Conservation (phyloP, 2,797 vertebrate genomes). For the Anguilla obscura region DNA sequence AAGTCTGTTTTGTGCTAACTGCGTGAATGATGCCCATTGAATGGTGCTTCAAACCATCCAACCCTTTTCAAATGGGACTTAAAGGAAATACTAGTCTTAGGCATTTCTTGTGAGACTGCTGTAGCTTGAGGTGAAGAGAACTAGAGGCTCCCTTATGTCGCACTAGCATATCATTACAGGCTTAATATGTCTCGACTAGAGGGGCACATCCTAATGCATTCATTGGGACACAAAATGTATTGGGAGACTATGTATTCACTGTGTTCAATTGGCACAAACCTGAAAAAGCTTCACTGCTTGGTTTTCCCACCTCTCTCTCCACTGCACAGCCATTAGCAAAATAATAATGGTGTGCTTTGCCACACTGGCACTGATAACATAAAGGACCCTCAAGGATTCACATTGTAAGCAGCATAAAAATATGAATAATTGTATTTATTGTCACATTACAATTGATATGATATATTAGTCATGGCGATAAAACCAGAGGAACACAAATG, state of each 20-base stretch:
- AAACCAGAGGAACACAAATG: not conserved
- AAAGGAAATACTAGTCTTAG: not conserved
- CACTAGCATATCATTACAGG: not conserved
- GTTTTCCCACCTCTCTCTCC: too few relatives aligned
- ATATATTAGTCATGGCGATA: not conserved
- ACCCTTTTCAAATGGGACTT: not conserved
- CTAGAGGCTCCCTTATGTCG: not conserved
- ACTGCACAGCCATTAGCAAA: not conserved
- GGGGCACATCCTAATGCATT: not conserved
- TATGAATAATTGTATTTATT: not conserved
- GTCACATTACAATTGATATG: not conserved
- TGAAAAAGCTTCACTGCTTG: not conserved
- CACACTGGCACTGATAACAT: not conserved
- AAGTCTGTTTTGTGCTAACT: not conserved
- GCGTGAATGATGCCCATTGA: not conserved
- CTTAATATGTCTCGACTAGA: not conserved
- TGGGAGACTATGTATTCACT: not conserved
- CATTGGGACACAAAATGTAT: not conserved
- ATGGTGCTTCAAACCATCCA: not conserved
- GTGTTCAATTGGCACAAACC: not conserved
- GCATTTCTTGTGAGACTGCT: not conserved
- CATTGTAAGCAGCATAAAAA: not conserved
- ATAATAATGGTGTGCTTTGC: not conserved
- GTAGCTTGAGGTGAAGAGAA: not conserved
- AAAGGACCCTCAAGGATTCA: not conserved